These are phyloP conservation scores for Drosophila sproati DNA, from an alignment of 1,140 invertebrate species.

Conservation along the genomic window DNA sequence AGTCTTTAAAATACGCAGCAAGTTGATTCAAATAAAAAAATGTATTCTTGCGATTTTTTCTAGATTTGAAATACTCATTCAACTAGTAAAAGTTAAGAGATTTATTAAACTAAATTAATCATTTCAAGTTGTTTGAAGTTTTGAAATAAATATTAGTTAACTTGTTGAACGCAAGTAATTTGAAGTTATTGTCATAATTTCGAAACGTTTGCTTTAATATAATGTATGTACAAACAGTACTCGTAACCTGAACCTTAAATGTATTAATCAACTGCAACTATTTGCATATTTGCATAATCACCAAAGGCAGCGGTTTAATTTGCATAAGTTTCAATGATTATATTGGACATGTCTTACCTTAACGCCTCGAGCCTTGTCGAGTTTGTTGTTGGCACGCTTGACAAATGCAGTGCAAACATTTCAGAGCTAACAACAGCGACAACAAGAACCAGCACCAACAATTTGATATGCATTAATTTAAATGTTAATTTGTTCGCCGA, in stretches of 20 bases:
- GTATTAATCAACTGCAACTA: slow-evolving; percentile 66
- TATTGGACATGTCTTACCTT: slow-evolving; percentile 32
- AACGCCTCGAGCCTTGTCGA: slow-evolving; percentile 2
- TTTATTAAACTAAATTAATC: too few species aligned
- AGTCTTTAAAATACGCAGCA: neutral
- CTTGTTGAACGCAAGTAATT: too few species aligned
- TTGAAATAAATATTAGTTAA: too few species aligned
- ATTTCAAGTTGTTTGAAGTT: too few species aligned
- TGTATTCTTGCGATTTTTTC: too few species aligned
- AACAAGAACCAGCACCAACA: slow-evolving; percentile 13
- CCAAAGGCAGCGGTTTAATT: slow-evolving; percentile 51
- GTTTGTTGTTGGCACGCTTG: slow-evolving; percentile 32
- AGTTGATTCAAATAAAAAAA: too few species aligned
- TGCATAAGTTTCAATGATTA: slow-evolving; percentile 65
- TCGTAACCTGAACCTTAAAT: slow-evolving; percentile 5
- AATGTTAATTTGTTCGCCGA: slow-evolving; percentile 81
- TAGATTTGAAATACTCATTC: too few species aligned
- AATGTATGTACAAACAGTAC: too few species aligned
- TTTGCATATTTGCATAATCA: slow-evolving; percentile 45
- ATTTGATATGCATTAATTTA: slow-evolving; percentile 75
- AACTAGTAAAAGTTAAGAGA: too few species aligned
- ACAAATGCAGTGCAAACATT: slow-evolving; percentile 58
- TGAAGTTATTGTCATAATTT: too few species aligned
- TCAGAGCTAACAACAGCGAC: slow-evolving; percentile 15
- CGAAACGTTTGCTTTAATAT: too few species aligned